Conservation (phyloP, 2,113 vertebrate genomes). For the Cyanistes caeruleus region DNA sequence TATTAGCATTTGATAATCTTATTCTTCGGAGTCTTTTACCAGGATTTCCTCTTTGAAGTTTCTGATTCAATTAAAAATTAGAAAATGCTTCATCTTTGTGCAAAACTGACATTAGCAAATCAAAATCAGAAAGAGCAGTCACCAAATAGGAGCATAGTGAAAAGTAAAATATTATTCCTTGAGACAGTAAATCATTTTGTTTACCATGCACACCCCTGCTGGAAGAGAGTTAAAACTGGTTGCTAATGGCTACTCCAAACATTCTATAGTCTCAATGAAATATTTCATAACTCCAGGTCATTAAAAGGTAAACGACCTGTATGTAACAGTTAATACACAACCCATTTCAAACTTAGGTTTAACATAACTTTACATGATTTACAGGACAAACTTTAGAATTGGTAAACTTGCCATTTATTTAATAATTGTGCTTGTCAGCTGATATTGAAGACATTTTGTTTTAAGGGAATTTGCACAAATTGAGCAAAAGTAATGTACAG, state of each 20-base stretch:
- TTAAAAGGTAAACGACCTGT: neutral
- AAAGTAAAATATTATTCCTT: neutral
- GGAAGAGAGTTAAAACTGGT: neutral
- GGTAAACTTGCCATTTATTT: neutral
- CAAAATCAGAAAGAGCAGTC: neutral
- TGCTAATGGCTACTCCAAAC: neutral
- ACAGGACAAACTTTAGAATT: neutral
- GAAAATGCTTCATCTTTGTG: neutral
- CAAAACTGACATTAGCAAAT: neutral
- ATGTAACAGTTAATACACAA: neutral
- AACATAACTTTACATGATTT: neutral
- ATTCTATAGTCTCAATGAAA: neutral
- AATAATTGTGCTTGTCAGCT: neutral
- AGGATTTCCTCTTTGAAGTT: neutral
- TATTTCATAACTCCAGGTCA: neutral
- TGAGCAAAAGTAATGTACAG: neutral
- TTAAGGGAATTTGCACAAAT: neutral
- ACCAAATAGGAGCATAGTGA: neutral
- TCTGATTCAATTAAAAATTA: neutral
- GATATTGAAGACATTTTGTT: neutral
- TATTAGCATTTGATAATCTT: neutral
- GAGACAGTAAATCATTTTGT: neutral
- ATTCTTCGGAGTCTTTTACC: neutral
- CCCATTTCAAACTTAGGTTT: neutral
- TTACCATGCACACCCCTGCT: neutral